These are phyloP conservation scores for Coleophora deauratella DNA, from an alignment of 2,888 invertebrate species.

Conservation along the genomic window DNA sequence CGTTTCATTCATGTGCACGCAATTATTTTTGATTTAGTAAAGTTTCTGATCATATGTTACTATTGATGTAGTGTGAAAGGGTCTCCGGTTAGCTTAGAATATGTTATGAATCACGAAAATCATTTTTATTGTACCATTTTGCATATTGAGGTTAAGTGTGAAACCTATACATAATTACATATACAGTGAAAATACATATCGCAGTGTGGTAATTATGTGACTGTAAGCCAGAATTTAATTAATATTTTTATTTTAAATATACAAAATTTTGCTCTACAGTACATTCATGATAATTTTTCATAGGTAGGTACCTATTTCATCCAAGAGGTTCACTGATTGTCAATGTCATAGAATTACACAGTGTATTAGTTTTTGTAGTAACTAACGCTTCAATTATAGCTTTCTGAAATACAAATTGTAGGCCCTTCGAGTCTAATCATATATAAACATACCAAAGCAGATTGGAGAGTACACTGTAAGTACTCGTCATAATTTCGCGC, in stretches of 20 bases:
- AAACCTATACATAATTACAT: slow-evolving; percentile 28
- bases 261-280: no score
- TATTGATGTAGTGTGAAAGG: no score
- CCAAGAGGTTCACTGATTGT: slow-evolving; percentile 46
- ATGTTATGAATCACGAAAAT: slow-evolving; percentile 18
- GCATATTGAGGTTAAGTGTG: slow-evolving; percentile 67
- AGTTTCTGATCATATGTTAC: no score
- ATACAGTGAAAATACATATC: neutral
- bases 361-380: neutral
- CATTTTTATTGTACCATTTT: slow-evolving; percentile 32
- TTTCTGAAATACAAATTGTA: no score
- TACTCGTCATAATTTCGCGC: slow-evolving; percentile 64
- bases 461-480: no score
- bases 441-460: no score
- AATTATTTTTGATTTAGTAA: slow-evolving; percentile 24
- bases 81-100: neutral
- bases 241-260: no score
- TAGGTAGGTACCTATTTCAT: no score
- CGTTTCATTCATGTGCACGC: slow-evolving; percentile 66
- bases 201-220: neutral
- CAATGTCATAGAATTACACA: slow-evolving; percentile 36
- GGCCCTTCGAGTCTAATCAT: no score
- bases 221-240: neutral
- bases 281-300: no score
- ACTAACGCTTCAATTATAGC: no score